phyloP scores from a whole-genome alignment of 1,140 invertebrate species.

The Zaprionus africanus region DNA sequence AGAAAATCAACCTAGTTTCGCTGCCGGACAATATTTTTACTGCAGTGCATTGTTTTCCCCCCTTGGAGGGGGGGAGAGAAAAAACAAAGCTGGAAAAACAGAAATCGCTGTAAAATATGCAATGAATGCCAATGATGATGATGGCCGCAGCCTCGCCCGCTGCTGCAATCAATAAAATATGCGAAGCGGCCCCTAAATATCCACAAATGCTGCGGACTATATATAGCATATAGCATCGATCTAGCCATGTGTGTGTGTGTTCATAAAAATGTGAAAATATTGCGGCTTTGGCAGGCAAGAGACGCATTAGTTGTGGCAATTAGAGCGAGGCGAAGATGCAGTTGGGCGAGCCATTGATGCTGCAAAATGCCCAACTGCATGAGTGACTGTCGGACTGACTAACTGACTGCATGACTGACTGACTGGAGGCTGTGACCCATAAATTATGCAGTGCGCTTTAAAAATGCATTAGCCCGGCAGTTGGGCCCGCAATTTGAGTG shows the following conservation, averaged over 20 bases:
- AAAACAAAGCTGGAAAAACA: conserved; percentile 20
- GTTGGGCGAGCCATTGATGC: conserved; percentile 43
- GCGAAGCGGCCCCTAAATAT: conserved; percentile 18
- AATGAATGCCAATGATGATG: conserved; percentile 67
- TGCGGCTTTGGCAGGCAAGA: conserved; percentile 36
- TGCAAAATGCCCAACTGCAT: conserved; percentile 47
- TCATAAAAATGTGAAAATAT: conserved; percentile 47
- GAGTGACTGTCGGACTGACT: conserved; percentile 30
- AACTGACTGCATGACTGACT: conserved; percentile 32
- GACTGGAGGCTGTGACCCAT: conserved; percentile 37
- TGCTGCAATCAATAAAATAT: conserved; percentile 66
- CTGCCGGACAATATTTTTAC: not conserved
- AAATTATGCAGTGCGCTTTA: conserved; percentile 71
- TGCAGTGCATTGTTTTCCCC: conserved; percentile 14
- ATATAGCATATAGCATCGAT: not conserved
- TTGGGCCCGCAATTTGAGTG: conserved; percentile 4
- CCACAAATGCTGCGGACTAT: conserved; percentile 24
- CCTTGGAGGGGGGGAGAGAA: not conserved
- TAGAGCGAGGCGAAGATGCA: conserved; percentile 41
- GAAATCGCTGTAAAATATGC: conserved; percentile 78
- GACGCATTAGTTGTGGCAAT: conserved; percentile 62
- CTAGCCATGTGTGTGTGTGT: conserved; percentile 4
- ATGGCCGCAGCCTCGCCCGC: not conserved
- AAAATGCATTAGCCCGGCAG: conserved; percentile 68
- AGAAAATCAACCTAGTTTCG: conserved; percentile 19